A percentile compares a stretch with the other conserved stretches of the same genome.
Evolutionary conservation across 2,113 vertebrate species (phyloP).

Genomic region (Cephalopholis sonnerati): DNA sequence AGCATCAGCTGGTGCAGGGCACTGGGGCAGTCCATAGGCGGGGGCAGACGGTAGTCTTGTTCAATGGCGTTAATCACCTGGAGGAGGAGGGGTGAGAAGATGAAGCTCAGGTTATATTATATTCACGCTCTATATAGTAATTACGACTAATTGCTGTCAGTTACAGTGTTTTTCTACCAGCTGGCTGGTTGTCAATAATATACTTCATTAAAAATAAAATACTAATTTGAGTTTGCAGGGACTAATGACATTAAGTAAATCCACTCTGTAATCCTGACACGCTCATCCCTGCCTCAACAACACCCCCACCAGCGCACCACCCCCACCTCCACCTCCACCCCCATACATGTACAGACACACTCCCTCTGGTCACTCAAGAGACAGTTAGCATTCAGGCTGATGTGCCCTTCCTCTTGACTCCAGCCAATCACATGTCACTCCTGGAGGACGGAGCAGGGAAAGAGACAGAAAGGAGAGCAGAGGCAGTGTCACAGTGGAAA

Average conservation of each 20-base stretch:
- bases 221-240: slow-evolving; percentile 13
- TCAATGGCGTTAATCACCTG: slow-evolving; percentile 99
- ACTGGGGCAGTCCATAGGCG: slow-evolving; percentile 98
- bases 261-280: slow-evolving; percentile 14
- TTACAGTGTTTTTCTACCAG: slow-evolving; percentile 4
- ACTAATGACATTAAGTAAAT: slow-evolving; percentile 5
- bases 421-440: slow-evolving; percentile 60
- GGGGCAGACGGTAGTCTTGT: slow-evolving; percentile 97
- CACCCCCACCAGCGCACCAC: not conserved
- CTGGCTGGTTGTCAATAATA: slow-evolving; percentile 14
- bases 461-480: slow-evolving; percentile 17
- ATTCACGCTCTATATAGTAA: not conserved
- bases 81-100: too few relatives aligned
- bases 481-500: slow-evolving; percentile 20
- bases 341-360: slow-evolving; percentile 5
- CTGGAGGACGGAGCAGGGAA: slow-evolving; percentile 46
- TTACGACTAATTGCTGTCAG: not conserved
- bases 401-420: slow-evolving; percentile 57
- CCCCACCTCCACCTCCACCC: not conserved
- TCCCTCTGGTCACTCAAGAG: slow-evolving; percentile 30
- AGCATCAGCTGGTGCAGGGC: slow-evolving; percentile 98
- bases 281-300: slow-evolving; percentile 6
- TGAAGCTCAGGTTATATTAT: not conserved
- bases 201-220: slow-evolving; percentile 19
- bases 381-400: slow-evolving; percentile 58